Evolutionary conservation across 2,113 vertebrate species (phyloP), one percentile per base, ranked within the genome.

Genomic region (Hippoglossus stenolepis): DNA sequence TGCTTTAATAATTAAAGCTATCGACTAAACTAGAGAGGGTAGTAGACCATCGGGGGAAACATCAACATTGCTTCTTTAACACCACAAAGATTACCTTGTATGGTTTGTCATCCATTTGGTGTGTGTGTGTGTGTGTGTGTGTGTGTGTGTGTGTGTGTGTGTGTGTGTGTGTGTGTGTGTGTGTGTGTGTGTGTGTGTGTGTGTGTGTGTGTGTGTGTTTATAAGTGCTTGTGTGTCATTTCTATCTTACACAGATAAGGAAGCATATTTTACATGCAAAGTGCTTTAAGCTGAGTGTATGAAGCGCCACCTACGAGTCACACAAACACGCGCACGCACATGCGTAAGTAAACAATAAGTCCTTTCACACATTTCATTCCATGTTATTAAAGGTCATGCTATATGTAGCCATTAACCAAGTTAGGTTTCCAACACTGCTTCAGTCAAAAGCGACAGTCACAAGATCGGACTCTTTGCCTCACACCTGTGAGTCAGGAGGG

Each of bases 381-480:
- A 81, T 62, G 83, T 74, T 91, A 92, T 91, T 93, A 90, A 79
- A 84, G 92, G 90, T 91, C 91, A 87, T 87, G 82, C 87, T 88
- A 63, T 56, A 86, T 63, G 72, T 73, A 87, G 77, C 82, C 86
- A 90, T 94, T 92, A 92, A 92, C 82, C 59, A 82, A 75, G 77
- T 90, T 90, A 85, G 54, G 74, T 85, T 88, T 89, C 87, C 83
- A 90, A 80, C 84, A 84, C 84, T 71, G 75, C 73, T 79, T 79
- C 81, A 88, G 88, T 93, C 91, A 93, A 85, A 93, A 86, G 90
- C 91, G 87, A 90, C 79, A 82, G 91, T 93, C 90, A 93, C 88
- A 89, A 92, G 90, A 92, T 78, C 5, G 0, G 70, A 74, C 72
- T 62, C 83, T 86, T 86, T 75, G 83, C 81, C 79, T 86, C 80